Percentiles rank a stretch among this genome's conserved stretches.
Conservation (phyloP, 2,888 invertebrate genomes). For the Dicycla oo region DNA sequence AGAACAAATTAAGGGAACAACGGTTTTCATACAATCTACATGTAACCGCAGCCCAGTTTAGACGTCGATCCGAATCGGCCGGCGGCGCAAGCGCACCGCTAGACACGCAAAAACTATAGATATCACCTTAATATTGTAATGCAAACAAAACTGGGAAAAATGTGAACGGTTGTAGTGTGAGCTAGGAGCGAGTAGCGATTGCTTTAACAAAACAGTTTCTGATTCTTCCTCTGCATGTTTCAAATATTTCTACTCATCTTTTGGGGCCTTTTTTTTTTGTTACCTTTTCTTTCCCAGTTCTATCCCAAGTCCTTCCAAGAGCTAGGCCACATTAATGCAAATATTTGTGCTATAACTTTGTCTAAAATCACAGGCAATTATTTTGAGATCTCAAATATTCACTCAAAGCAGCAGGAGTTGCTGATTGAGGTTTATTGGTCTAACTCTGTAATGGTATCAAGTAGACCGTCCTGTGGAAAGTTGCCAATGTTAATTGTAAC, state of each 20-base stretch:
- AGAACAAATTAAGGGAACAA: slow-evolving; percentile 58
- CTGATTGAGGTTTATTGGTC: not conserved
- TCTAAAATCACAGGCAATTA: not conserved
- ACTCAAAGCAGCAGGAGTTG: not conserved
- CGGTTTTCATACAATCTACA: slow-evolving; percentile 59
- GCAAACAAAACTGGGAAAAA: slow-evolving; percentile 81
- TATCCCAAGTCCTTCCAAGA: too few species aligned
- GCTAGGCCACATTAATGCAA: not conserved
- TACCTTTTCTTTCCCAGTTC: too few species aligned
- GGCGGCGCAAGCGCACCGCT: slow-evolving; percentile 69
- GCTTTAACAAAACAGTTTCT: too few species aligned
- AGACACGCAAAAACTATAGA: slow-evolving; percentile 78
- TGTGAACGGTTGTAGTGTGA: slow-evolving; percentile 71
- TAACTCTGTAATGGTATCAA: not conserved
- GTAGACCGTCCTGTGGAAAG: not conserved
- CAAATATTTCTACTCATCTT: not conserved
- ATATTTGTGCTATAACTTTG: not conserved
- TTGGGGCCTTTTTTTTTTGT: too few species aligned
- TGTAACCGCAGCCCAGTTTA: slow-evolving; percentile 72
- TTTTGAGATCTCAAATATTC: not conserved
- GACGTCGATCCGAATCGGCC: slow-evolving; percentile 67
- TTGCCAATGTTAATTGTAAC: not conserved
- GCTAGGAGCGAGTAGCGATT: slow-evolving; percentile 47
- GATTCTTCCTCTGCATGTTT: too few species aligned
- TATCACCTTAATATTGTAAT: slow-evolving; percentile 80